Evolutionary conservation across 23 tunicate genomes (phyloP).

Genomic region (Halocynthia aurantium): DNA sequence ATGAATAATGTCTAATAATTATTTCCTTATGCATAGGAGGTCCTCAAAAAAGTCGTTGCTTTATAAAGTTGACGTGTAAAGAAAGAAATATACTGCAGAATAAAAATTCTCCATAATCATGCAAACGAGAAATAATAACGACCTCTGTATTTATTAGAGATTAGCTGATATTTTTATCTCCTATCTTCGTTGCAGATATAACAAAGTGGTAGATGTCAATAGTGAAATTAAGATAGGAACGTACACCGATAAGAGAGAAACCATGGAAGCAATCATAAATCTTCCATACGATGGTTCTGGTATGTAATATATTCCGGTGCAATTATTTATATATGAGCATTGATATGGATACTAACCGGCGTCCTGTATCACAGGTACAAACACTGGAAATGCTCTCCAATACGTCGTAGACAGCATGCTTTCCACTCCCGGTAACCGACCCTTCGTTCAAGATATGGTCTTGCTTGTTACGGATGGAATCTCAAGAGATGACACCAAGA

Average conservation of each 20-base stretch:
- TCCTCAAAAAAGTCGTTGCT: too few relatives aligned
- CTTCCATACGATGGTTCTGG: slow-evolving; percentile 88
- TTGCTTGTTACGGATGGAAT: slow-evolving; percentile 79
- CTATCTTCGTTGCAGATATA: slow-evolving; percentile 38
- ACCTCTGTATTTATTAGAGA: too few relatives aligned
- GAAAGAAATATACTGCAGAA: too few relatives aligned
- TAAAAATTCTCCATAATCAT: too few relatives aligned
- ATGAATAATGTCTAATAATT: neutral
- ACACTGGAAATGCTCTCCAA: slow-evolving; percentile 69
- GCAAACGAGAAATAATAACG: too few relatives aligned
- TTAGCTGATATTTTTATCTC: neutral
- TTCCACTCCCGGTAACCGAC: slow-evolving; percentile 49
- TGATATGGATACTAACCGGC: too few relatives aligned
- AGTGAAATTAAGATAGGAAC: slow-evolving; percentile 76
- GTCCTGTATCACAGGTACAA: slow-evolving; percentile 16
- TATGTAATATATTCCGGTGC: neutral
- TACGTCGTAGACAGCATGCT: slow-evolving; percentile 65
- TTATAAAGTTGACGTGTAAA: too few relatives aligned
- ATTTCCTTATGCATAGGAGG: neutral
- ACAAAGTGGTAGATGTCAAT: slow-evolving; percentile 39
- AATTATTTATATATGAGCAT: neutral
- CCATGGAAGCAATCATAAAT: slow-evolving; percentile 48
- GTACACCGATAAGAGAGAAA: slow-evolving; percentile 34
- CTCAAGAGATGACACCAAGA: slow-evolving; percentile 57
- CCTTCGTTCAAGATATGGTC: slow-evolving; percentile 57